Evolutionary conservation across 2,113 vertebrate genomes (phyloP).

Genomic region (Strix aluco): DNA sequence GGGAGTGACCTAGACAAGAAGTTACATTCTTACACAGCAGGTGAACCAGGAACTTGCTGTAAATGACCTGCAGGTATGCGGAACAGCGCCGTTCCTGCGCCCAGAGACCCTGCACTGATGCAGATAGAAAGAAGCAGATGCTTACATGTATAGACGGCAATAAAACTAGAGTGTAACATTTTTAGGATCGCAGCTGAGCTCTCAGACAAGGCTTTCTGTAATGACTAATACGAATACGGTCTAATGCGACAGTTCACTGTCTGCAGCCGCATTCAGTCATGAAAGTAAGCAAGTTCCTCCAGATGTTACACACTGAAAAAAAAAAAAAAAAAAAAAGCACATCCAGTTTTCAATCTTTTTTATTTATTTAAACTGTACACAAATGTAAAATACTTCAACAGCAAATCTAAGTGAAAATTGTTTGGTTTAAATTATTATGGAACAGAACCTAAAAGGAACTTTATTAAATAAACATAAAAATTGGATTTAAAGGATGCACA

Average conservation of each 20-base stretch:
- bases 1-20: constrained; percentile 54
- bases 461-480: constrained; percentile 98
- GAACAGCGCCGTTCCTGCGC: neutral
- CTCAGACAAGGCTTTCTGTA: constrained; percentile 55
- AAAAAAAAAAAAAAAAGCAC: neutral
- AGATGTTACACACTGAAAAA: constrained; percentile 50
- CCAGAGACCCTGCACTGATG: neutral
- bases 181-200: constrained; percentile 51
- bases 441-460: constrained; percentile 93
- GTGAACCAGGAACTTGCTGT: constrained; percentile 65
- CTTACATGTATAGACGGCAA: constrained; percentile 13
- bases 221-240: constrained; percentile 17
- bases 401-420: constrained; percentile 86
- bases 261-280: constrained; percentile 12
- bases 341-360: constrained; percentile 75
- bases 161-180: constrained; percentile 19
- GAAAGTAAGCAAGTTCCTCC: constrained; percentile 46
- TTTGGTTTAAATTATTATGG: constrained; percentile 96
- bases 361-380: constrained; percentile 99
- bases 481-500: constrained; percentile 78
- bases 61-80: constrained; percentile 50
- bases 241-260: constrained; percentile 29
- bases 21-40: constrained; percentile 64
- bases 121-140: constrained; percentile 41
- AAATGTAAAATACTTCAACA: constrained; percentile 82